Percentiles rank a stretch among this genome's conserved stretches.
Evolutionary conservation across 30 jellyfish, hydroid and myxozoan genomes (phyloP).

Genomic region (Aurelia aurita complex sp. Pacific): DNA sequence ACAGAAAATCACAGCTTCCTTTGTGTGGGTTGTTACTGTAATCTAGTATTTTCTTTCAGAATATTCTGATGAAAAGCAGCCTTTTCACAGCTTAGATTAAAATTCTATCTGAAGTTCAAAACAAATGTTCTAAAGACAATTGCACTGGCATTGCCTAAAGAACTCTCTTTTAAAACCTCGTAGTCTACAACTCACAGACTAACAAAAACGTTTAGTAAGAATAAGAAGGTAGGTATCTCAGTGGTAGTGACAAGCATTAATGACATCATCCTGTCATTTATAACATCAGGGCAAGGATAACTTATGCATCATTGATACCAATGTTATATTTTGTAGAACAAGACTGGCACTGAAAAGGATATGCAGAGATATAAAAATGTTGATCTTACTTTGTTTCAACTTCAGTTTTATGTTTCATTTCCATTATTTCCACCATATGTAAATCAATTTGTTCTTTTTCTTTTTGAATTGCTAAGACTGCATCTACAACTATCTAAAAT

Average conservation of each 20-base stretch:
- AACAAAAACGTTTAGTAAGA: too few species aligned
- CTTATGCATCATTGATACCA: constrained; percentile 63
- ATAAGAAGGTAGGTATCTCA: constrained; percentile 2
- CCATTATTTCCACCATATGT: constrained; percentile 99
- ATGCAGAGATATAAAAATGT: neutral
- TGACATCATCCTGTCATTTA: constrained; percentile 28
- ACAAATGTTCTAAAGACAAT: too few species aligned
- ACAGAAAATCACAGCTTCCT: too few species aligned
- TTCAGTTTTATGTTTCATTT: constrained; percentile 96
- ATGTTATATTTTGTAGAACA: neutral
- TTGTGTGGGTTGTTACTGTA: too few species aligned
- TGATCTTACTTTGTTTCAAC: constrained; percentile 90
- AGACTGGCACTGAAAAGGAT: too few species aligned
- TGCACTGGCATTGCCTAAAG: too few species aligned
- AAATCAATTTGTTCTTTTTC: constrained; percentile 93
- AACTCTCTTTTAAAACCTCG: too few species aligned
- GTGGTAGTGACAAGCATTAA: constrained; percentile 59
- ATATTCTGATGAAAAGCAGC: too few species aligned
- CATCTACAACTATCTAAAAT: constrained; percentile 95
- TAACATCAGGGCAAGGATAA: constrained; percentile 64
- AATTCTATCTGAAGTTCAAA: too few species aligned
- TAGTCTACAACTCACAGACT: too few species aligned
- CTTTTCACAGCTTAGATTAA: too few species aligned
- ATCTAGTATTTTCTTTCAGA: too few species aligned
- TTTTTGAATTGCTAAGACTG: constrained; percentile 86